phyloP scores from a whole-genome alignment of 2,888 invertebrate genomes.

The Athetis lepigone region DNA sequence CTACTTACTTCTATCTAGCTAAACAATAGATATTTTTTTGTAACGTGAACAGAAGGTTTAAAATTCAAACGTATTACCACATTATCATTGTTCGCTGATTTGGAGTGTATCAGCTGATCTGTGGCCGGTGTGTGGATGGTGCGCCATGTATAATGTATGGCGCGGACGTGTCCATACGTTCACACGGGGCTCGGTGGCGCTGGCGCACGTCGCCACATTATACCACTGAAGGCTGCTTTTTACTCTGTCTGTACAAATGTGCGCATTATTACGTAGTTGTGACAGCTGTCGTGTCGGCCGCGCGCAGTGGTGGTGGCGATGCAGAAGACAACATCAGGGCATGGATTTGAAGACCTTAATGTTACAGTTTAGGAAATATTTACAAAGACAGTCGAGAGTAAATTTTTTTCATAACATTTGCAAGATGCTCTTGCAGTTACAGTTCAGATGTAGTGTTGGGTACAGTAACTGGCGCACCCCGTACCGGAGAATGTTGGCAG shows the following conservation, averaged over 20 bases:
- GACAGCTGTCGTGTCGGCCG: not conserved
- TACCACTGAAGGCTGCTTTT: not conserved
- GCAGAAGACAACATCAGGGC: too few species aligned
- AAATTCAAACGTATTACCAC: slow-evolving; percentile 14
- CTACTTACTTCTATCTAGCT: too few species aligned
- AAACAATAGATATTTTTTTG: not conserved
- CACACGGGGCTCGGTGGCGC: slow-evolving; percentile 42
- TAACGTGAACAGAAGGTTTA: not conserved
- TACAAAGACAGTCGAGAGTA: not conserved
- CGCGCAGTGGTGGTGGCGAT: not conserved
- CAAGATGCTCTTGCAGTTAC: too few species aligned
- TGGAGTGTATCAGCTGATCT: slow-evolving; percentile 48
- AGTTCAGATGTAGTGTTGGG: too few species aligned
- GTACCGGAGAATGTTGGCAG: too few species aligned
- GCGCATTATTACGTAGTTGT: not conserved
- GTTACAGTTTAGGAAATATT: not conserved
- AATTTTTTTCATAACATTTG: too few species aligned
- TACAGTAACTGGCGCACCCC: too few species aligned
- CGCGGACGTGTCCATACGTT: slow-evolving; percentile 36
- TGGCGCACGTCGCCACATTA: slow-evolving; percentile 25
- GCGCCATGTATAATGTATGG: slow-evolving; percentile 57
- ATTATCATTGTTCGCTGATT: slow-evolving; percentile 26
- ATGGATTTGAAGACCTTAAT: not conserved
- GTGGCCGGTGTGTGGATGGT: slow-evolving; percentile 33
- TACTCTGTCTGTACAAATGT: slow-evolving; percentile 5